phyloP scores from a whole-genome alignment of 2,888 invertebrate genomes.

The Kryphioiulus occultus region DNA sequence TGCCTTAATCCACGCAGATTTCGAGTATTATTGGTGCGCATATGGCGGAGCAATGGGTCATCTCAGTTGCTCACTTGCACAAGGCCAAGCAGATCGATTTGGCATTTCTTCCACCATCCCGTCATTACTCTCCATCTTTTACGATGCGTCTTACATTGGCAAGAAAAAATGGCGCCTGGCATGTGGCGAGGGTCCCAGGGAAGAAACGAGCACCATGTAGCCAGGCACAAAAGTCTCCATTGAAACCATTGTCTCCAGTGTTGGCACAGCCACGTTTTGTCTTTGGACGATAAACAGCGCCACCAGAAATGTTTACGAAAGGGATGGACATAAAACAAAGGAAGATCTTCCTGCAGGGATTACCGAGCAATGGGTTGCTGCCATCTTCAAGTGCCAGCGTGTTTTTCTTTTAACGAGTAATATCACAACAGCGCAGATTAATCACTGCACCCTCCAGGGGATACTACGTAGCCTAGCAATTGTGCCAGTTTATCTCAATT shows the following conservation, averaged over 20 bases:
- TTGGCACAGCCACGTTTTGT: background rate
- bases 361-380: conserved; percentile 3
- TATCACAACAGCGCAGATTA: conserved; percentile 30
- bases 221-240: background rate
- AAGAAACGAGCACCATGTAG: background rate
- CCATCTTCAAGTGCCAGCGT: background rate
- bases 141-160: background rate
- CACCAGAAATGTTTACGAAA: background rate
- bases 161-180: background rate
- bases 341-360: background rate
- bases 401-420: background rate
- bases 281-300: background rate
- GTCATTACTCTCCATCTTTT: background rate
- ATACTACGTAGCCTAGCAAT: background rate
- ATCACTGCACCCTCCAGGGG: background rate
- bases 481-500: background rate
- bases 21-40: background rate
- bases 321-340: conserved; percentile 14
- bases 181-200: background rate
- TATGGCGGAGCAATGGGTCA: background rate
- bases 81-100: background rate
- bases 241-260: background rate
- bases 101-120: background rate
- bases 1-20: background rate
- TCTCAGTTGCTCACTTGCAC: background rate